Conservation (phyloP, 2,888 invertebrate genomes). For the Hirtodrosophila histrioides region DNA sequence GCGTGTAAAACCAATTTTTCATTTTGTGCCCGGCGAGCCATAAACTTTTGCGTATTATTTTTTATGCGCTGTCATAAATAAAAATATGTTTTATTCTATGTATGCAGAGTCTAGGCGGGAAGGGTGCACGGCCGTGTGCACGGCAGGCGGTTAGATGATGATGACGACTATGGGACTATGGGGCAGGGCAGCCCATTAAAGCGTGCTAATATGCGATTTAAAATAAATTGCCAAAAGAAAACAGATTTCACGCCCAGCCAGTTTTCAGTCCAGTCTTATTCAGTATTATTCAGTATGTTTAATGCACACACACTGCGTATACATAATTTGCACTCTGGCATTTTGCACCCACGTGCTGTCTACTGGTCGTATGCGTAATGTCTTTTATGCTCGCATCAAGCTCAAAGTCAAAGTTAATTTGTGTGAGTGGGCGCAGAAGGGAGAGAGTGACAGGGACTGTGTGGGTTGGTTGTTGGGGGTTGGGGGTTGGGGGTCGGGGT, state of each 20-base stretch:
- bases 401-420: constrained; percentile 73
- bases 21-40: constrained; percentile 71
- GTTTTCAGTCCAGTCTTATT: constrained; percentile 9
- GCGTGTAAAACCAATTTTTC: constrained; percentile 79
- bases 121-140: neutral
- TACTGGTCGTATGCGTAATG: constrained; percentile 68
- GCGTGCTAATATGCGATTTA: constrained; percentile 63
- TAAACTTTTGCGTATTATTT: constrained; percentile 76
- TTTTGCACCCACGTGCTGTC: constrained; percentile 11
- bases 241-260: constrained; percentile 55
- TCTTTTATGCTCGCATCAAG: constrained; percentile 60
- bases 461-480: too few relatives aligned
- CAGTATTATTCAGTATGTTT: constrained; percentile 2
- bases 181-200: constrained; percentile 51
- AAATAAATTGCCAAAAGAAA: constrained; percentile 60
- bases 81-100: constrained; percentile 70
- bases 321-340: constrained; percentile 41
- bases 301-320: constrained; percentile 37
- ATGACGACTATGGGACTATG: neutral
- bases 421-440: neutral
- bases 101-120: constrained; percentile 38
- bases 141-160: too few relatives aligned
- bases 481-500: too few relatives aligned
- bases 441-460: neutral
- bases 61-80: constrained; percentile 70